Evolutionary conservation across 1,140 invertebrate species (phyloP), one percentile per base, ranked within the genome.

Genomic region (Melipona quadrifasciata): DNA sequence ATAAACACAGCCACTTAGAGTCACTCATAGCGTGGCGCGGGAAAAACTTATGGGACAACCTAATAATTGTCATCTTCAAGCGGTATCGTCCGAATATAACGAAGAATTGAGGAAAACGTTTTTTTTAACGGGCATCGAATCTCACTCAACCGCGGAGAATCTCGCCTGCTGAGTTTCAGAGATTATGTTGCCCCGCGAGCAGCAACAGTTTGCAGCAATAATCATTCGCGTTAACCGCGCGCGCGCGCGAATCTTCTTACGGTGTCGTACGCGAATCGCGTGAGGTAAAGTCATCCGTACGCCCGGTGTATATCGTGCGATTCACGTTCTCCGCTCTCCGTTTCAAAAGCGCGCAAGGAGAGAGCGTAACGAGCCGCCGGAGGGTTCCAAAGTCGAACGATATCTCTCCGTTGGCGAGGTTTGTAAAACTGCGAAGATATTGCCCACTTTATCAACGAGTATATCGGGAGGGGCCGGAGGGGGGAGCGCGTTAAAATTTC

Each of bases 401-500:
- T 53, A 34, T 70, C n/a, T 71, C 51, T 82, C 31, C 67, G 55
- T 82, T 68, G 47, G 80, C 73, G 67, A 47, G 21, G 31, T 47
- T 47, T 71, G 76, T 84, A 84, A 82, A 71, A 84, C 57, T 61
- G 67, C 31, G 31, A 53, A 70, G 27, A 34, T 71, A 78, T 61
- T 27, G 24, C 17, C 11, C 67, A 72, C 67, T 79, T 84, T 79
- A 84, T 84, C 82, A 79, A 68, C 65, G 55, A 17, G 34, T 61
- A 53, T 71, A 67, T 57, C 19, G 51, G n/a, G 8, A 21, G 78
- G 61, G 77, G 68, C 3, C 74, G n/a, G n/a, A n/a, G n/a, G n/a
- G n/a, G n/a, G n/a, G n/a, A n/a, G n/a, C n/a, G 47, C 81, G 58
- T 88, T 79, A 88, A 88, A 88, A 73, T 88, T 68, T 81, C 67